Conservation (phyloP, 2,797 vertebrate genomes). For the Sebastes vulpes region DNA sequence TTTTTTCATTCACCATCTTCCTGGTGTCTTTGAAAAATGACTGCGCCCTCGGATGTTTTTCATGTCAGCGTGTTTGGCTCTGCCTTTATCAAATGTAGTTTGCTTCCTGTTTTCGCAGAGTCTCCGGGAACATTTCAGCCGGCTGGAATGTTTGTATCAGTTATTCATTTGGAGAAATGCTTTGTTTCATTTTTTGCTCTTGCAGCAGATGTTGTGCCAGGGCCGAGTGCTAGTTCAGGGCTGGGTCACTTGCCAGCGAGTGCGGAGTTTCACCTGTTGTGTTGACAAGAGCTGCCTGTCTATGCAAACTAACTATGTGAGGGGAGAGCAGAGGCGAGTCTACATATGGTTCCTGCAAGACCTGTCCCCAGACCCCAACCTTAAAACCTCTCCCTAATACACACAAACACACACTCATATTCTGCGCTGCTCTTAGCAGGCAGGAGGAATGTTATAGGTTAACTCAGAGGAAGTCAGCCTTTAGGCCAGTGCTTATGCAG, state of each 20-base stretch:
- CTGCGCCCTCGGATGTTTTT: slow-evolving; percentile 46
- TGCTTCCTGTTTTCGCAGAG: slow-evolving; percentile 74
- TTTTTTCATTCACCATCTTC: slow-evolving; percentile 11
- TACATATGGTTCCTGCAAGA: slow-evolving; percentile 83
- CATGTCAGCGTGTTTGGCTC: slow-evolving; percentile 21
- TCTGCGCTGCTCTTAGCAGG: slow-evolving; percentile 37
- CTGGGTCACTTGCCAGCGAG: slow-evolving; percentile 38
- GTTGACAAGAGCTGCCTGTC: slow-evolving; percentile 79
- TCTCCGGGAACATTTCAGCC: slow-evolving; percentile 37
- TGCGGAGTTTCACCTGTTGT: slow-evolving; percentile 75
- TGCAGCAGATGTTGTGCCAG: slow-evolving; percentile 42
- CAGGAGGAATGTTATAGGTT: slow-evolving; percentile 71
- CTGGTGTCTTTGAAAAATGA: slow-evolving; percentile 16
- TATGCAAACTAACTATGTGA: slow-evolving; percentile 44
- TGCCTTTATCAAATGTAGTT: slow-evolving; percentile 35
- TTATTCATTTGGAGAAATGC: slow-evolving; percentile 33
- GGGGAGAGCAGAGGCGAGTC: slow-evolving; percentile 56
- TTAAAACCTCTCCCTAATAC: slow-evolving; percentile 12
- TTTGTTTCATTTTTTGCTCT: slow-evolving; percentile 33
- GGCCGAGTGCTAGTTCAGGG: slow-evolving; percentile 63
- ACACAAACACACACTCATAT: slow-evolving; percentile 12
- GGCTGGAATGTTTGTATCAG: slow-evolving; percentile 36
- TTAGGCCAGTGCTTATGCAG: slow-evolving; percentile 56
- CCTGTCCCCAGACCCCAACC: slow-evolving; percentile 54
- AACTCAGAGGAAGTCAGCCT: slow-evolving; percentile 74